phyloP scores from a whole-genome alignment of 2,797 vertebrate genomes.

The Enteromius unitaeniatus region DNA sequence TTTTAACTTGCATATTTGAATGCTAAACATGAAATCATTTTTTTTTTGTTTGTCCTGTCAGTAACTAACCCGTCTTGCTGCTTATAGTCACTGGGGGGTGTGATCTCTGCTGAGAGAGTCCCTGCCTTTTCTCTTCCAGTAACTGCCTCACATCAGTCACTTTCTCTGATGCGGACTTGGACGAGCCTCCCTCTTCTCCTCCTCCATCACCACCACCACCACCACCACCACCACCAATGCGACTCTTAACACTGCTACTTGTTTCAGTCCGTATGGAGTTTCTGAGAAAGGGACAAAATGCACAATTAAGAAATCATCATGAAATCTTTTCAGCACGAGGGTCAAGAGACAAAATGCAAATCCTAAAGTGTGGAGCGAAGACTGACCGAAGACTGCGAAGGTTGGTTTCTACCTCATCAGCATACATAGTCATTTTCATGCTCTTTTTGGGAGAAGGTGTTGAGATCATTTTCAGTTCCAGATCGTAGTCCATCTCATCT shows the following conservation, averaged over 20 bases:
- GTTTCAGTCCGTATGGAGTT: slow-evolving; percentile 85
- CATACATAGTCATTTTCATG: slow-evolving; percentile 99
- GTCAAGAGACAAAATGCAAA: neutral
- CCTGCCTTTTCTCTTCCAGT: slow-evolving; percentile 93
- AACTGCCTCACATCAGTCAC: slow-evolving; percentile 90
- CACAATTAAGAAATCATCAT: neutral
- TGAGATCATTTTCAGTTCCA: slow-evolving; percentile 98
- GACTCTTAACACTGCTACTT: slow-evolving; percentile 80
- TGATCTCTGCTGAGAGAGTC: slow-evolving; percentile 72
- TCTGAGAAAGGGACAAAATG: slow-evolving; percentile 68
- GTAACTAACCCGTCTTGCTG: slow-evolving; percentile 83
- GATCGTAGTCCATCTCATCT: slow-evolving; percentile 98
- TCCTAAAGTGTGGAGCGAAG: neutral
- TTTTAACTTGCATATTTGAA: neutral
- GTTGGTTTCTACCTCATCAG: slow-evolving; percentile 92
- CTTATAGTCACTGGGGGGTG: slow-evolving; percentile 65
- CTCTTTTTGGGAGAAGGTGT: slow-evolving; percentile 96
- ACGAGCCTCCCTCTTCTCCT: slow-evolving; percentile 39
- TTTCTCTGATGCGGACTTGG: slow-evolving; percentile 83
- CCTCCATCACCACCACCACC: neutral
- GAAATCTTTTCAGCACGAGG: neutral
- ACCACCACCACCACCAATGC: slow-evolving; percentile 82
- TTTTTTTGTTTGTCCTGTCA: neutral
- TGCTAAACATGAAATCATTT: neutral
- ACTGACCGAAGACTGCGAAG: slow-evolving; percentile 91